Percentiles rank a stretch among this genome's conserved stretches.
These are phyloP conservation scores for Solea senegalensis DNA, from an alignment of 2,113 vertebrate genomes.

Conservation along the genomic window DNA sequence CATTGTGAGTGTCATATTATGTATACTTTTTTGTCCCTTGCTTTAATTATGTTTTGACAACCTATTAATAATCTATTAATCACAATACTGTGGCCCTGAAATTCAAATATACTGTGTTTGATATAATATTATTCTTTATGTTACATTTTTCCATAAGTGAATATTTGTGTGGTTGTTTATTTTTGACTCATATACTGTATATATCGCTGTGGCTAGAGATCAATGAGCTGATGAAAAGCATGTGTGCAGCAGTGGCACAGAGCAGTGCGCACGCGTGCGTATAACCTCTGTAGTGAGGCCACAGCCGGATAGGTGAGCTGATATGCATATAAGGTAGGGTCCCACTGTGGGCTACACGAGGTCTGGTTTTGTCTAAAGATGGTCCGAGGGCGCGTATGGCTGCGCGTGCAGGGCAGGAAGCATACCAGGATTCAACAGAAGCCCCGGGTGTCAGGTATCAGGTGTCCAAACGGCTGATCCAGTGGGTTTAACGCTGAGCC, in stretches of 20 bases:
- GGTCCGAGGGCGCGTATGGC: conserved; percentile 43
- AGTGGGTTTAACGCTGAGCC: conserved; percentile 45
- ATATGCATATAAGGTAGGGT: conserved; percentile 66
- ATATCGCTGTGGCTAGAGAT: neutral
- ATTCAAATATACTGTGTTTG: no score
- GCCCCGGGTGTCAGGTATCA: conserved; percentile 47
- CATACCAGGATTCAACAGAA: conserved; percentile 36
- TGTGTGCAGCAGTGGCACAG: neutral
- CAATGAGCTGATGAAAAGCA: neutral
- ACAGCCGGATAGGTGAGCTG: conserved; percentile 18
- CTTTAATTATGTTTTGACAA: no score
- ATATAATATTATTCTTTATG: no score
- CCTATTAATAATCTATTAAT: no score
- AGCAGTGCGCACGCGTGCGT: conserved; percentile 3
- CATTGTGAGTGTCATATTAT: no score
- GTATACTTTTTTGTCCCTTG: no score
- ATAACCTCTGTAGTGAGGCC: conserved; percentile 4
- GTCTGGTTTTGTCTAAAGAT: conserved; percentile 71
- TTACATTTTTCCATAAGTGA: no score
- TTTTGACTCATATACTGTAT: neutral
- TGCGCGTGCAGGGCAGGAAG: conserved; percentile 20
- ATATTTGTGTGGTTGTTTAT: no score
- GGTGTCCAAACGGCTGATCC: conserved; percentile 54
- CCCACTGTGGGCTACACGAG: conserved; percentile 14
- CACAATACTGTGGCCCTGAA: no score